Evolutionary conservation across 2,797 vertebrate genomes (phyloP).

Genomic region (Lagocephalus sceleratus): DNA sequence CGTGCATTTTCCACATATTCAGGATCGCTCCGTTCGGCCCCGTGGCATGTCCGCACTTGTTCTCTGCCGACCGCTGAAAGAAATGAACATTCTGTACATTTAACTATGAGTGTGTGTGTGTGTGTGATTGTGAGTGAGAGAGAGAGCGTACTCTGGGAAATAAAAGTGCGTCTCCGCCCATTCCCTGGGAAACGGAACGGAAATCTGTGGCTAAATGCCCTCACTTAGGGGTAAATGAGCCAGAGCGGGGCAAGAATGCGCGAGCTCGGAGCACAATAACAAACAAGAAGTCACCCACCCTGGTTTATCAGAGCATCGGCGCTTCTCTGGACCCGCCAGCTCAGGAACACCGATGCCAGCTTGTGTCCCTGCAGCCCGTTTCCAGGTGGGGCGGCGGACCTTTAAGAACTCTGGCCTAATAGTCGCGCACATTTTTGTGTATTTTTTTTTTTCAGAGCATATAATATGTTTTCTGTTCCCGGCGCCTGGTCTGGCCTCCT

Average conservation of each 20-base stretch:
- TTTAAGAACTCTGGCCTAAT: too few species aligned
- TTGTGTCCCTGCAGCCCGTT: too few species aligned
- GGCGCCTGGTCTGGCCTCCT: constrained; percentile 26
- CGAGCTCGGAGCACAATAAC: constrained; percentile 13
- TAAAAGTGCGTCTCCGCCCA: constrained; percentile 13
- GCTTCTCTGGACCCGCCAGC: constrained; percentile 5
- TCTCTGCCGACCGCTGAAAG: background rate
- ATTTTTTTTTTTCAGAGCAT: too few species aligned
- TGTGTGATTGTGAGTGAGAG: too few species aligned
- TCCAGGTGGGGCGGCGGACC: too few species aligned
- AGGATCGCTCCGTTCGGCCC: background rate
- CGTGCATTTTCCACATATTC: constrained; percentile 24
- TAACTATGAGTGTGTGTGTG: background rate
- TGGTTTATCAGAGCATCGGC: constrained; percentile 24
- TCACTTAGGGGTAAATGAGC: constrained; percentile 64
- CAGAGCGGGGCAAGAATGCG: constrained; percentile 45
- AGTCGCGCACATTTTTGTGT: too few species aligned
- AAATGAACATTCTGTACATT: constrained; percentile 34
- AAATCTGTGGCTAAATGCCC: constrained; percentile 53
- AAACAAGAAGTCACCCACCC: constrained; percentile 13
- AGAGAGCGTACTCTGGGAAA: constrained; percentile 23
- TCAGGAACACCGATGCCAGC: too few species aligned
- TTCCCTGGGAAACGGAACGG: constrained; percentile 24
- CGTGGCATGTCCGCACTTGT: background rate
- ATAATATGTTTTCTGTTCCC: constrained; percentile 23